phyloP scores from a whole-genome alignment of 2,888 invertebrate genomes.

The Chironomus tentans region DNA sequence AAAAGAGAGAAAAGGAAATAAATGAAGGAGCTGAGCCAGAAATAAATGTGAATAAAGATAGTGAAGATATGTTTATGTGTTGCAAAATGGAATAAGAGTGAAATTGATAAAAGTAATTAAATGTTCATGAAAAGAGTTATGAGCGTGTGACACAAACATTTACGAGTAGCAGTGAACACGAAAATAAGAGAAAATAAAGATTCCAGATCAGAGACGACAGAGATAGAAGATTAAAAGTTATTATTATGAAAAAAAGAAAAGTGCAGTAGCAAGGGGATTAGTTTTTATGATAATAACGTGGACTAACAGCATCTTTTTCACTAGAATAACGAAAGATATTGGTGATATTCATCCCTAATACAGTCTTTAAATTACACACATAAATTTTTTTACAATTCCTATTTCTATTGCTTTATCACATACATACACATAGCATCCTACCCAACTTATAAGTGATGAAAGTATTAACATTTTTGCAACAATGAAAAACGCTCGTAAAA shows the following conservation, averaged over 20 bases:
- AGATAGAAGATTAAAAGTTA: too few relatives aligned
- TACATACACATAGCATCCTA: too few relatives aligned
- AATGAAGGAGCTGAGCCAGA: neutral
- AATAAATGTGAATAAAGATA: neutral
- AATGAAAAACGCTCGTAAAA: neutral
- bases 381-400: too few relatives aligned
- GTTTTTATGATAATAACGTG: too few relatives aligned
- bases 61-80: neutral
- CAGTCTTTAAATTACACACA: too few relatives aligned
- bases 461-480: neutral
- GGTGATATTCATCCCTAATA: too few relatives aligned
- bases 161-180: neutral
- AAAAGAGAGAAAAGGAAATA: neutral
- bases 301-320: too few relatives aligned
- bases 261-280: too few relatives aligned
- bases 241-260: too few relatives aligned
- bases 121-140: neutral
- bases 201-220: too few relatives aligned
- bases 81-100: neutral
- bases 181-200: neutral
- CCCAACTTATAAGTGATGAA: neutral
- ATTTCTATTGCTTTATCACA: too few relatives aligned
- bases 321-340: too few relatives aligned
- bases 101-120: slow-evolving; percentile 26
- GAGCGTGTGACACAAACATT: neutral